Evolutionary conservation across 2,888 invertebrate species (phyloP).

Genomic region (Ceratothoa steindachneri): DNA sequence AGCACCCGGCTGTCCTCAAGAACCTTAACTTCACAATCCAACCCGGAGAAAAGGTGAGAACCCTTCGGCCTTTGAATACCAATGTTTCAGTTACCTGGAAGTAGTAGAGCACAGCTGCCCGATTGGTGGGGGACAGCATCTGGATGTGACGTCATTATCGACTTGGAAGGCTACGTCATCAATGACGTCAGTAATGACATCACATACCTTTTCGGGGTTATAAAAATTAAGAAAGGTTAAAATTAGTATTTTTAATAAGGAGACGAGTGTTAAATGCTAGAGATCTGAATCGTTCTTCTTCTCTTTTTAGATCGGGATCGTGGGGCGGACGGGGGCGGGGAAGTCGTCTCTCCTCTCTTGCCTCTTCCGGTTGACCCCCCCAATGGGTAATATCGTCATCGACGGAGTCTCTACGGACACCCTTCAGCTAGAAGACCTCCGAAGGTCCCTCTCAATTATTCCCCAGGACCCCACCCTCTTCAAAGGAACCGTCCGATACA

Average conservation of each 20-base stretch:
- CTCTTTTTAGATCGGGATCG: slow-evolving; percentile 63
- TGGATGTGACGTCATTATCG: neutral
- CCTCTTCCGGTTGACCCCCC: slow-evolving; percentile 73
- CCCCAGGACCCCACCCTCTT: slow-evolving; percentile 83
- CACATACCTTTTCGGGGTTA: no score
- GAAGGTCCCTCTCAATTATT: slow-evolving; percentile 80
- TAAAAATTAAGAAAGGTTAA: no score
- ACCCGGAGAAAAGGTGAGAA: slow-evolving; percentile 64
- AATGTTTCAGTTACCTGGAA: neutral
- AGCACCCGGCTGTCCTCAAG: slow-evolving; percentile 69
- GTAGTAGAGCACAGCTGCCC: neutral
- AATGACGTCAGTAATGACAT: no score
- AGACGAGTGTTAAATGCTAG: no score
- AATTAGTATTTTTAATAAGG: no score
- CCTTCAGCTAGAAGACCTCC: slow-evolving; percentile 63
- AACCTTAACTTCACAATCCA: slow-evolving; percentile 66
- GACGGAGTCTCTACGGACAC: slow-evolving; percentile 62
- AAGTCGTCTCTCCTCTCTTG: slow-evolving; percentile 74
- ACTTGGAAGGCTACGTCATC: neutral
- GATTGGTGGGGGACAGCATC: neutral
- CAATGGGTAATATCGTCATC: slow-evolving; percentile 73
- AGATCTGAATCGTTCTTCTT: no score
- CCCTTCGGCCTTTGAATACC: no score
- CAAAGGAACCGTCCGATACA: slow-evolving; percentile 79
- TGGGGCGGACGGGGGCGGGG: slow-evolving; percentile 79